Percentiles rank a stretch among this genome's conserved stretches.
Evolutionary conservation across 2,113 vertebrate species (phyloP).

Genomic region (Oxyura jamaicensis): DNA sequence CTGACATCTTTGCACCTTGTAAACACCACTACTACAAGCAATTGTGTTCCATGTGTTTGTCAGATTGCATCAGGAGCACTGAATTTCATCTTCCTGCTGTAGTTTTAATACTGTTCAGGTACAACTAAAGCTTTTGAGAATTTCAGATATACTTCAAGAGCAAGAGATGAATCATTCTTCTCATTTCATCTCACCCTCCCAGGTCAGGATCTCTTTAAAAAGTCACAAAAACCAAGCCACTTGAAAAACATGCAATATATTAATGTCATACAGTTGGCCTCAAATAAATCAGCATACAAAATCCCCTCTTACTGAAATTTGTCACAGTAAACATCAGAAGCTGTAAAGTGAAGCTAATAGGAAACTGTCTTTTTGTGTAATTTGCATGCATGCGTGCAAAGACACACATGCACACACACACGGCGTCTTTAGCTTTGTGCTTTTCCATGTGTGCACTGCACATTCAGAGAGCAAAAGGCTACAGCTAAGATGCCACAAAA

Average conservation of each 20-base stretch:
- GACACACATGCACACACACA: background rate
- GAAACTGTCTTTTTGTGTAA: background rate
- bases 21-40: constrained; percentile 26
- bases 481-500: background rate
- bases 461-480: background rate
- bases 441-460: background rate
- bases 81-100: background rate
- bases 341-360: constrained; percentile 13
- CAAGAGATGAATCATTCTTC: background rate
- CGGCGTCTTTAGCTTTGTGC: background rate
- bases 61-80: constrained; percentile 1
- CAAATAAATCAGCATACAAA: constrained; percentile 51
- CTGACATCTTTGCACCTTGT: constrained; percentile 53
- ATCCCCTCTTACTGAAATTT: constrained; percentile 45
- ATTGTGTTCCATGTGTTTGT: constrained; percentile 49
- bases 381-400: background rate
- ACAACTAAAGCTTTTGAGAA: background rate
- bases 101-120: background rate
- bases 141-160: background rate
- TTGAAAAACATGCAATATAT: background rate
- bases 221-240: background rate
- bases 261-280: background rate
- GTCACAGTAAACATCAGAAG: constrained; percentile 54
- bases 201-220: background rate
- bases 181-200: background rate